Conservation (phyloP, 2,888 invertebrate genomes). For the Yponomeuta evonymella region DNA sequence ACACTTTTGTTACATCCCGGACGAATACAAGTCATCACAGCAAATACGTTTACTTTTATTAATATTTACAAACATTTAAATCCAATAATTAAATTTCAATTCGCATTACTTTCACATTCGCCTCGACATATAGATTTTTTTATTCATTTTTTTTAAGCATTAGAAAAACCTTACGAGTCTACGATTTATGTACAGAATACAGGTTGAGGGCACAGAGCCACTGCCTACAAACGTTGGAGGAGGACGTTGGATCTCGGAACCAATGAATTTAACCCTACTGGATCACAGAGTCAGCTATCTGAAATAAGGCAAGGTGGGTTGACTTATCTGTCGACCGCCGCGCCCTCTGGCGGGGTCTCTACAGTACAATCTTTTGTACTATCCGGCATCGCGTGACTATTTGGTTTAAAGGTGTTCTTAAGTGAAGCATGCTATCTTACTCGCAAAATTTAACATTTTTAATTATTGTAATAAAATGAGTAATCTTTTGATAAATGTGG, state of each 20-base stretch:
- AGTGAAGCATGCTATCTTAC: too few species aligned
- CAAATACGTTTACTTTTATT: conserved; percentile 24
- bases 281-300: conserved; percentile 71
- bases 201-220: conserved; percentile 3
- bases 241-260: conserved; percentile 40
- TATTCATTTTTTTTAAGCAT: conserved; percentile 2
- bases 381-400: background rate
- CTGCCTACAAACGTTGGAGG: conserved; percentile 24
- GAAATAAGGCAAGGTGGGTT: conserved; percentile 67
- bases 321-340: background rate
- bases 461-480: too few species aligned
- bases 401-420: background rate
- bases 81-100: background rate
- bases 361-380: conserved; percentile 15
- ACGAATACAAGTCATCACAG: background rate
- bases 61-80: conserved; percentile 43
- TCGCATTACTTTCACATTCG: background rate
- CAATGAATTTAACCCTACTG: conserved; percentile 47
- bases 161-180: conserved; percentile 5
- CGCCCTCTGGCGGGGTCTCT: conserved; percentile 6
- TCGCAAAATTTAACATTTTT: too few species aligned
- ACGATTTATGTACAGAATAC: conserved; percentile 5
- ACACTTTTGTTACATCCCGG: background rate
- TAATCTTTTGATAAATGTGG: too few species aligned
- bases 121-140: background rate